Conservation (phyloP, 2,113 vertebrate genomes). For the Sphyrna mokarran region DNA sequence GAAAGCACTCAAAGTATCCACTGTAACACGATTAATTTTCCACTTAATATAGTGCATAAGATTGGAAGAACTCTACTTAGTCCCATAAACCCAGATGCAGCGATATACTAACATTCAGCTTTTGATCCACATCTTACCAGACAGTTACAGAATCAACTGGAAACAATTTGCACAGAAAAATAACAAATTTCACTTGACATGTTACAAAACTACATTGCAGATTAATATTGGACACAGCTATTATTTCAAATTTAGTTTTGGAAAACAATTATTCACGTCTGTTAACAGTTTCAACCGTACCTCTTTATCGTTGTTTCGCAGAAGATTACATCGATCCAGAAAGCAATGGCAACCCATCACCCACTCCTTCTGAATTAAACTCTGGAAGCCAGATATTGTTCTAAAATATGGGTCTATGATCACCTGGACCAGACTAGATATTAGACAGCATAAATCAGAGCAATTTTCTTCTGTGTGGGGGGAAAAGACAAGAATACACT, state of each 20-base stretch:
- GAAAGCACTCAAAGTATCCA: neutral
- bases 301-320: constrained; percentile 71
- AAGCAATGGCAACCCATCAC: constrained; percentile 70
- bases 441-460: constrained; percentile 73
- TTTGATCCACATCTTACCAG: neutral
- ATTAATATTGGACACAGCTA: neutral
- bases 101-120: neutral
- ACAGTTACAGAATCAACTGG: neutral
- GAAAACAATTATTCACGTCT: neutral
- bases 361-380: constrained; percentile 82
- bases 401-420: constrained; percentile 78
- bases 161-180: neutral
- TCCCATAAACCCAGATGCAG: neutral
- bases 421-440: constrained; percentile 76
- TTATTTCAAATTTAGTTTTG: neutral
- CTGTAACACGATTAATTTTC: neutral
- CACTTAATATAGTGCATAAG: neutral
- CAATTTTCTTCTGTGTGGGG: constrained; percentile 64
- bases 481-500: neutral
- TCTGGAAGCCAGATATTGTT: constrained; percentile 72
- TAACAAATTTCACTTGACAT: neutral
- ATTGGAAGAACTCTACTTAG: neutral
- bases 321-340: constrained; percentile 75
- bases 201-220: no score
- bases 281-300: constrained; percentile 41